Percentiles rank a stretch among this genome's conserved stretches.
Conservation (phyloP, 2,888 invertebrate genomes). For the Mechanitis messenoides region DNA sequence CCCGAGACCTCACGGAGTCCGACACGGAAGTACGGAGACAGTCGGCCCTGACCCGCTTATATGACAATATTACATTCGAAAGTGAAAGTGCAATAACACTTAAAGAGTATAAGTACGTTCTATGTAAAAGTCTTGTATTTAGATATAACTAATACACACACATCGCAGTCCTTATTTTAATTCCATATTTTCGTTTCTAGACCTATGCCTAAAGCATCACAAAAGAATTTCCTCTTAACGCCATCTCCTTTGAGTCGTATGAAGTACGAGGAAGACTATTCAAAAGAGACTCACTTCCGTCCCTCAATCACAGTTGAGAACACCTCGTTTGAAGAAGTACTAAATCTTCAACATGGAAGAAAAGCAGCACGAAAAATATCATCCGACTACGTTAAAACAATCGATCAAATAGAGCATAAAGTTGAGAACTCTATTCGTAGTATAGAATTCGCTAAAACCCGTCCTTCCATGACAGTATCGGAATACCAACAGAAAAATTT, state of each 20-base stretch:
- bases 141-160: no score
- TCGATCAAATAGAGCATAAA: slow-evolving; percentile 45
- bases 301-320: slow-evolving; percentile 33
- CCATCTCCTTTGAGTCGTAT: slow-evolving; percentile 35
- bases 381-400: slow-evolving; percentile 57
- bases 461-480: slow-evolving; percentile 50
- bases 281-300: slow-evolving; percentile 36
- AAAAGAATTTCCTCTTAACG: slow-evolving; percentile 42
- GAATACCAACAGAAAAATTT: slow-evolving; percentile 53
- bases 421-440: slow-evolving; percentile 46
- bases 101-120: slow-evolving; percentile 51
- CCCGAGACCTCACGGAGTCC: slow-evolving; percentile 27
- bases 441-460: slow-evolving; percentile 50
- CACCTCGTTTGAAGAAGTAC: slow-evolving; percentile 42
- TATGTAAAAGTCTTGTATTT: no score
- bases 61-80: slow-evolving; percentile 36
- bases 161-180: not conserved
- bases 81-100: slow-evolving; percentile 46
- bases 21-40: slow-evolving; percentile 34
- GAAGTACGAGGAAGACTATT: slow-evolving; percentile 32
- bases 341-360: slow-evolving; percentile 52
- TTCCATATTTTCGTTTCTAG: slow-evolving; percentile 34
- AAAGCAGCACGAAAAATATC: slow-evolving; percentile 54
- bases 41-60: slow-evolving; percentile 48
- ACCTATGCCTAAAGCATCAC: slow-evolving; percentile 33